Conservation (phyloP, 2,888 invertebrate genomes). For the Drosophila cognata region DNA sequence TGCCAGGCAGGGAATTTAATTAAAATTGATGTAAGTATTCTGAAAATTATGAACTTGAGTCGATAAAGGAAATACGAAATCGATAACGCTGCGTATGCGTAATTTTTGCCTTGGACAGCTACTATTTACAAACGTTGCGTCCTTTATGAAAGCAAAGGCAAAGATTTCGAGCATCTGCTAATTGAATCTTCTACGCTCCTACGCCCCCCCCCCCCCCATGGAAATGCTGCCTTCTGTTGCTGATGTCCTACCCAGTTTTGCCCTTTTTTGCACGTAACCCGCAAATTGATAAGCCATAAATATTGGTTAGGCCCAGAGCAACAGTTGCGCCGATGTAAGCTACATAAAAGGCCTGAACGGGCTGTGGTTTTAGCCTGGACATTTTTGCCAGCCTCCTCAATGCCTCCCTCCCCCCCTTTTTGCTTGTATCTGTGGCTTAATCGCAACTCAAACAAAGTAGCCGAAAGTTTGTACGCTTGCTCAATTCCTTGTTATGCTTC, state of each 20-base stretch:
- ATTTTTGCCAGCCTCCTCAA: background rate
- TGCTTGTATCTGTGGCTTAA: constrained; percentile 26
- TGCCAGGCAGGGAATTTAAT: constrained; percentile 53
- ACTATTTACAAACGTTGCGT: constrained; percentile 4
- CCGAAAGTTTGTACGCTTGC: constrained; percentile 58
- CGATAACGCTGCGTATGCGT: constrained; percentile 60
- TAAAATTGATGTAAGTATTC: constrained; percentile 42
- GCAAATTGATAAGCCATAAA: constrained; percentile 73
- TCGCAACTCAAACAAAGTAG: constrained; percentile 56
- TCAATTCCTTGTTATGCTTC: constrained; percentile 63
- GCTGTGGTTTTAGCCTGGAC: constrained; percentile 35
- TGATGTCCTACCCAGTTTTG: constrained; percentile 15
- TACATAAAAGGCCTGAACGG: constrained; percentile 62
- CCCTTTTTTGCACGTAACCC: constrained; percentile 55
- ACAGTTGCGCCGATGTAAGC: constrained; percentile 57
- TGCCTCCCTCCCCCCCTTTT: background rate
- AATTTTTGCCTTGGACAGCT: constrained; percentile 47
- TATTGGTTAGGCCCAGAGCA: constrained; percentile 60
- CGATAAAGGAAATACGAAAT: constrained; percentile 38
- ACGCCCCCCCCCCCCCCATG: constrained; percentile 31
- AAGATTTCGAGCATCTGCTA: constrained; percentile 49
- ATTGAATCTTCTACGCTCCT: constrained; percentile 57
- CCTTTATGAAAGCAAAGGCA: constrained; percentile 24
- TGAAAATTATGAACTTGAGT: constrained; percentile 43
- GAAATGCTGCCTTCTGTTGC: constrained; percentile 16